Conservation (phyloP, 2,113 vertebrate genomes). For the Petrocephalus zakoni region DNA sequence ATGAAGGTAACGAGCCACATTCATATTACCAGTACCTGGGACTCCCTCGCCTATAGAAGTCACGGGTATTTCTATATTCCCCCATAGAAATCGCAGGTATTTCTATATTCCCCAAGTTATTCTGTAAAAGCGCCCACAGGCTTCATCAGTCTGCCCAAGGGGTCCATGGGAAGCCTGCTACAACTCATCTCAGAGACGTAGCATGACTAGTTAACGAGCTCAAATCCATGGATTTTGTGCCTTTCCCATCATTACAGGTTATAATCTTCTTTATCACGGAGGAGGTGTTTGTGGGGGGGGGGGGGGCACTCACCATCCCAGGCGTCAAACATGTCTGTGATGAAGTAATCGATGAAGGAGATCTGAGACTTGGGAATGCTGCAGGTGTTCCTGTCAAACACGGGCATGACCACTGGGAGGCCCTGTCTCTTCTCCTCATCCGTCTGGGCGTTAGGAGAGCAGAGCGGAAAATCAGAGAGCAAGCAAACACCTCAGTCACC, state of each 20-base stretch:
- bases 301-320: conserved; percentile 84
- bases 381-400: conserved; percentile 94
- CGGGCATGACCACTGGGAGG: conserved; percentile 93
- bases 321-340: conserved; percentile 95
- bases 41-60: no score
- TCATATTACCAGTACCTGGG: not conserved
- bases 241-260: not conserved
- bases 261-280: not conserved
- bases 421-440: conserved; percentile 89
- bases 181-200: not conserved
- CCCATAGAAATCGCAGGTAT: no score
- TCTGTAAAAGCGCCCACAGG: no score
- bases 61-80: no score
- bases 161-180: not conserved
- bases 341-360: conserved; percentile 98
- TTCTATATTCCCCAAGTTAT: no score
- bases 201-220: not conserved
- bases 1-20: not conserved
- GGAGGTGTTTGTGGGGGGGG: not conserved
- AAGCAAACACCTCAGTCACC: not conserved
- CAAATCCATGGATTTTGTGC: not conserved
- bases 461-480: not conserved
- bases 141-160: no score
- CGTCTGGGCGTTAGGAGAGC: conserved; percentile 64
- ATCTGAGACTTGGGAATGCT: conserved; percentile 97